Base-by-base conservation (phyloP, 2,797 vertebrate species). In the Anabas testudineus region DNA sequence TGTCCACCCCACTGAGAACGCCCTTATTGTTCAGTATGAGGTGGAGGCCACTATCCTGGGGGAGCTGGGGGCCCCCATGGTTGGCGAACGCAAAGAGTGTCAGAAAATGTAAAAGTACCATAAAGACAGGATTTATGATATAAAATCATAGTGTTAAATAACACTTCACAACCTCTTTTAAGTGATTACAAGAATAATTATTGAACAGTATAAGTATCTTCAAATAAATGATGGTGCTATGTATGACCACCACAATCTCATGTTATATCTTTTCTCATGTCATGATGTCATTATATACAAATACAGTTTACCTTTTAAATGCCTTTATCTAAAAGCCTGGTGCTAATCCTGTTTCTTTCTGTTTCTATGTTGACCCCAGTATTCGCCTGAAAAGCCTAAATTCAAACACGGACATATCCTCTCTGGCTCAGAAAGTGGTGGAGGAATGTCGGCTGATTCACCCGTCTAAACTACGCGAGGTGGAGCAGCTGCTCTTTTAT, bases 381-480 rank as follows among this genome's bases (percentile, higher is more conserved):
- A 96, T 98, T 78, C 96, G 96, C 24, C 91, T 98, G 60, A 98
- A 97, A 82, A 97, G 95, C 89, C 89, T 98, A 60, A 97, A 95
- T 77, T 89, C 94, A 54, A 96, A 94, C 84, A 99, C 96, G 8
- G 96, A 98, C 55, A 93, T 96, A 39, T 89, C 92, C 18, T 96
- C 96, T 22, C 77, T 99, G 88, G 96, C 97, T 57, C 91, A 91
- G 10, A 98, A 97, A 75, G 96, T 98, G n/a, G 95, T 98, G 68
- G 96, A 97, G 51, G 97, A 98, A 74, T 98, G 97, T 87, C 95
- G 92, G n/a, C 95, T 98, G 42, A 97, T 99, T 82, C 96, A 96
- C 42, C 94, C 95, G 5, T 96, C 96, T 14, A 97, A 95, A 74
- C 87, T 97, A 13, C 87, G 73, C 0, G 96, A 98, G 64, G 96